Base-by-base conservation (phyloP, 30 jellyfish, hydroid and myxozoan genomes). In the Sanderia malayensis region DNA sequence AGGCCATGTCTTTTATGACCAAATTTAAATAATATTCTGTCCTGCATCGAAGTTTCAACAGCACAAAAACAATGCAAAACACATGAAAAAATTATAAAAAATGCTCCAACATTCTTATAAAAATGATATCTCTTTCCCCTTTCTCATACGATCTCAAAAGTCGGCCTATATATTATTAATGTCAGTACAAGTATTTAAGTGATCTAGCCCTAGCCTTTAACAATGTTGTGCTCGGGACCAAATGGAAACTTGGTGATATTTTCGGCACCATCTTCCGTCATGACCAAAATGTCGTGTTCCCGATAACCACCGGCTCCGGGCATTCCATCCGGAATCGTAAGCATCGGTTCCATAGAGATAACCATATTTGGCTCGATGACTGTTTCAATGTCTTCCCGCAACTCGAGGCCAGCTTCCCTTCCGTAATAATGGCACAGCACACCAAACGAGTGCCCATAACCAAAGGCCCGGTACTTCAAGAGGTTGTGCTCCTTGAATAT, bases 291-390 rank as follows among this genome's bases (percentile, higher is more conserved):
- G 44, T 88, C 97, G 52, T 88, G 97, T 58, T 88, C 97, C 61
- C 95, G 67, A 64, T 88, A 88, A 6, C 97, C 97, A 25, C 97
- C 97, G 58, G 97, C 97, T 33, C 97, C 97, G 17, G 94, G 95
- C 91, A 68, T 32, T 30, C 97, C 97, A 17, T 88, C 95, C 10
- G 97, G 97, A 61, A 88, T 88, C 17, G 95, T 81, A 11, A 88
- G 73, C 97, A 88, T 88, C 1, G 97, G 97, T 73, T 88, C 97
- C 97, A 88, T 88, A 32, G 97, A 88, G 20, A 88, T 57, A 10
- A 88, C 94, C 97, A 88, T 88, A 76, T 81, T 81, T 44, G 97
- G 97, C 64, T 80, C 74, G 24, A 88, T 49, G 22, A 88, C 97
- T 0, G 97, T 88, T 8, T 88, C 97, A 63, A 88, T 75, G 64